Percentiles rank a stretch among this genome's conserved stretches.
Conservation (phyloP, 1,140 invertebrate genomes). For the Drosophila miranda region DNA sequence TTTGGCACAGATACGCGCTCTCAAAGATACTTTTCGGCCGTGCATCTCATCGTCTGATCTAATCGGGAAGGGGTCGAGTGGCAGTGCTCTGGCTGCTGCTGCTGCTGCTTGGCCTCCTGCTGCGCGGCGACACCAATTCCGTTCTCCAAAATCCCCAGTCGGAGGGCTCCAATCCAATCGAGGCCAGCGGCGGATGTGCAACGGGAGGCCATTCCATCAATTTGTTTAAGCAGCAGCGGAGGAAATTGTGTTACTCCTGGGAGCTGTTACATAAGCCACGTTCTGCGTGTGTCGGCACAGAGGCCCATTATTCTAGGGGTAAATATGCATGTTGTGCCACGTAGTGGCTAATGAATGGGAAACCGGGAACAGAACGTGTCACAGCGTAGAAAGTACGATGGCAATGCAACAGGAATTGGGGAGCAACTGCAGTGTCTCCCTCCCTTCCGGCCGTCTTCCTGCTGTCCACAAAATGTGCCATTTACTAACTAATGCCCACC, state of each 20-base stretch:
- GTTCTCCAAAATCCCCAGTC: background rate
- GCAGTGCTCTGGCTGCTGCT: too few species aligned
- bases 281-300: constrained; percentile 35
- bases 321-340: constrained; percentile 59
- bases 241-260: constrained; percentile 71
- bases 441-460: background rate
- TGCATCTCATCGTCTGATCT: background rate
- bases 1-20: constrained; percentile 53
- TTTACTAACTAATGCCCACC: constrained; percentile 25
- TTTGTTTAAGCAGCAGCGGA: constrained; percentile 60
- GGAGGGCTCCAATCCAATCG: constrained; percentile 25
- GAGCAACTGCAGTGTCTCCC: background rate
- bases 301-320: constrained; percentile 58
- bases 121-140: constrained; percentile 42
- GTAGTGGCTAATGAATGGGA: constrained; percentile 36
- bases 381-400: constrained; percentile 22
- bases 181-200: constrained; percentile 53
- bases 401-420: constrained; percentile 40
- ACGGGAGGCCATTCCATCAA: constrained; percentile 39
- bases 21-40: constrained; percentile 14
- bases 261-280: constrained; percentile 54
- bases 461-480: constrained; percentile 16
- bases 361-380: constrained; percentile 18
- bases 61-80: constrained; percentile 13
- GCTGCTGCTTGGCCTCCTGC: constrained; percentile 30